Conservation (phyloP, 2,797 vertebrate species). For the Spheniscus humboldti region DNA sequence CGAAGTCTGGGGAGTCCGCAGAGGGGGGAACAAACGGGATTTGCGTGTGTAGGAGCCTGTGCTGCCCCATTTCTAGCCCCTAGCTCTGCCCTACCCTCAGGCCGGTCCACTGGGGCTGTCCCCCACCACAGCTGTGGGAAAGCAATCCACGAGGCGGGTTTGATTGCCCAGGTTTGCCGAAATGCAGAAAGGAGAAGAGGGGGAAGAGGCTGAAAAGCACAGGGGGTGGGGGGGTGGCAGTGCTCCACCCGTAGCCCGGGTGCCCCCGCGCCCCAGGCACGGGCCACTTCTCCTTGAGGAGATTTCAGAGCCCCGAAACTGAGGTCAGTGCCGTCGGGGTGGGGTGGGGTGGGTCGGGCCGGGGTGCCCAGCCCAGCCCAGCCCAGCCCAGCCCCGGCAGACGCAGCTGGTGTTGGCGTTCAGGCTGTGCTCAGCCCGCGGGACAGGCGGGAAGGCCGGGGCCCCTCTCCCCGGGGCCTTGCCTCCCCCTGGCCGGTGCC, state of each 20-base stretch:
- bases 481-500: accelerated
- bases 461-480: accelerated
- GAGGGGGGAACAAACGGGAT: not conserved
- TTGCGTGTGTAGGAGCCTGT: not conserved
- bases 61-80: not conserved
- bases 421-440: accelerated
- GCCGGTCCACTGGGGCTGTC: not conserved
- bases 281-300: not conserved
- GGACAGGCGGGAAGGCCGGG: accelerated
- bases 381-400: accelerated
- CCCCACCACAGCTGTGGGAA: not conserved
- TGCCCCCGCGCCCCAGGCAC: accelerated
- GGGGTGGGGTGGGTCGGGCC: not conserved
- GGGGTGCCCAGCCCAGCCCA: not conserved
- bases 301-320: too few species aligned
- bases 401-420: accelerated
- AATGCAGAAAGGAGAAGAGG: not conserved
- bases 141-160: not conserved
- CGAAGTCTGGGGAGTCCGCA: not conserved
- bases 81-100: not conserved
- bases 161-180: not conserved
- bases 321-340: not conserved
- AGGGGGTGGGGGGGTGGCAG: not conserved
- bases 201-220: not conserved
- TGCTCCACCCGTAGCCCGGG: accelerated